Evolutionary conservation across 2,113 vertebrate species (phyloP).

Genomic region (Anarrhichthys ocellatus): DNA sequence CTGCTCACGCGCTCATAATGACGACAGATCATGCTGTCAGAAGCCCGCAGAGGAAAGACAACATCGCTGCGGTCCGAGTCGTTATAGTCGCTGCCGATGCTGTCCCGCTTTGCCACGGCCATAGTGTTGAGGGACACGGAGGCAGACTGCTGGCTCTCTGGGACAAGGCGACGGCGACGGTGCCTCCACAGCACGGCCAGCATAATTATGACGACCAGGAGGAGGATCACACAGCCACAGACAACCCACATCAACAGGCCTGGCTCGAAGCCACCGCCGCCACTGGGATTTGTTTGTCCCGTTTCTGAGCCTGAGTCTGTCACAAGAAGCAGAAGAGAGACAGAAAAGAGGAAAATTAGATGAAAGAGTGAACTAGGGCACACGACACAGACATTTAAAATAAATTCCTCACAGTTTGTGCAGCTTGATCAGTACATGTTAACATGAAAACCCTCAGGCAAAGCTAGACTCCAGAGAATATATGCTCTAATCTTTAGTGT

Average conservation of each 20-base stretch:
- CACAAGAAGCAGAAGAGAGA: slow-evolving; percentile 48
- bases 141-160: slow-evolving; percentile 89
- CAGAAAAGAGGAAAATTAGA: not conserved
- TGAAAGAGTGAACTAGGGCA: slow-evolving; percentile 23
- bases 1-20: slow-evolving; percentile 97
- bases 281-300: slow-evolving; percentile 82
- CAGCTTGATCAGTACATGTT: slow-evolving; percentile 17
- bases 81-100: slow-evolving; percentile 88
- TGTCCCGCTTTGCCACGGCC: slow-evolving; percentile 91
- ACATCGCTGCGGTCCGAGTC: slow-evolving; percentile 97
- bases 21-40: slow-evolving; percentile 94
- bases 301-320: slow-evolving; percentile 65
- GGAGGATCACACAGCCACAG: slow-evolving; percentile 89
- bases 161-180: slow-evolving; percentile 84
- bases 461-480: slow-evolving; percentile 20
- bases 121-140: slow-evolving; percentile 93
- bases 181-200: slow-evolving; percentile 90
- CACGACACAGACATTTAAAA: slow-evolving; percentile 4
- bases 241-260: slow-evolving; percentile 91
- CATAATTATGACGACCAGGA: slow-evolving; percentile 88
- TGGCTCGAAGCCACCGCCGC: slow-evolving; percentile 87
- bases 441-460: slow-evolving; percentile 12
- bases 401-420: slow-evolving; percentile 24
- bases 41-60: slow-evolving; percentile 93
- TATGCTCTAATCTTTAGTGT: slow-evolving; percentile 33